Percentiles rank a stretch among this genome's conserved stretches.
Evolutionary conservation across 2,888 invertebrate species (phyloP).

Genomic region (Ramazzottius varieornatus): DNA sequence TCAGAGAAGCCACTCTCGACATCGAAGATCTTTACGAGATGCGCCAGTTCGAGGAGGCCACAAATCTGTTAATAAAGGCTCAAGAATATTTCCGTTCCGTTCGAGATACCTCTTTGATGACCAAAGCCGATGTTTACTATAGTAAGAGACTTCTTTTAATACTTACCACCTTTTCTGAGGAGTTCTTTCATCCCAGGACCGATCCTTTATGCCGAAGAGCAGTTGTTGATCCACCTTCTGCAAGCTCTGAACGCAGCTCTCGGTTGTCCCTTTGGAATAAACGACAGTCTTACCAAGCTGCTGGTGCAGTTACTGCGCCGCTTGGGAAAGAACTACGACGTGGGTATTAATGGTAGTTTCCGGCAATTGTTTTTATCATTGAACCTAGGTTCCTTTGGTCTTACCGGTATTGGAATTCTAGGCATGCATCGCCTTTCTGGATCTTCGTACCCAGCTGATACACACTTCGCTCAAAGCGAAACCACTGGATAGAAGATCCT

Average conservation of each 20-base stretch:
- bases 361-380: not conserved
- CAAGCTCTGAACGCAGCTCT: not conserved
- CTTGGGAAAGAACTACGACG: not conserved
- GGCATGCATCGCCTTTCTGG: not conserved
- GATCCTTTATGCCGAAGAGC: not conserved
- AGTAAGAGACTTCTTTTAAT: not conserved
- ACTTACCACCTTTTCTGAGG: not conserved
- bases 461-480: not conserved
- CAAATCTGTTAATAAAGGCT: not conserved
- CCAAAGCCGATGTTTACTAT: not conserved
- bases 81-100: not conserved
- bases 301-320: not conserved
- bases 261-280: not conserved
- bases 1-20: not conserved
- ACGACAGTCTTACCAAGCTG: not conserved
- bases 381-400: too few relatives aligned
- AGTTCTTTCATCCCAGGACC: not conserved
- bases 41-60: not conserved
- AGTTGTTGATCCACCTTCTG: not conserved
- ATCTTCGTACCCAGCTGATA: not conserved
- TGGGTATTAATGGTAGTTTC: not conserved
- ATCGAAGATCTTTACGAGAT: constrained; percentile 1
- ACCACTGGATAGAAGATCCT: not conserved
- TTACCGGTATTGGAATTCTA: not conserved
- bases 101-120: not conserved